Conservation (phyloP, 2,888 invertebrate genomes). For the Sicus ferrugineus region DNA sequence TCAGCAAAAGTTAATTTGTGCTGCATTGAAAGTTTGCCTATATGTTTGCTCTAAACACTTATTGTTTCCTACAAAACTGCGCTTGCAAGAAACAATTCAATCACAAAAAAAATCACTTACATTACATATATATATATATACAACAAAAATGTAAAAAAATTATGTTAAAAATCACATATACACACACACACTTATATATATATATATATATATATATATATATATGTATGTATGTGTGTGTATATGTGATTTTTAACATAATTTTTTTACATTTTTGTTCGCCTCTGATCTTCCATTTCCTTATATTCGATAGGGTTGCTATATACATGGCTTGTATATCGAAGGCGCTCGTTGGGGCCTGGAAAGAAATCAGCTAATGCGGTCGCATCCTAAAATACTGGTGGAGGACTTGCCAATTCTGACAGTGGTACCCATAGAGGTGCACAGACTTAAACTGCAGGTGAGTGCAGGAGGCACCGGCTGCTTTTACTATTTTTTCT, state of each 20-base stretch:
- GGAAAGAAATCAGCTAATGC: constrained; percentile 73
- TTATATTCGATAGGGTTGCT: constrained; percentile 72
- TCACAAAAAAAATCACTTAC: too few species aligned
- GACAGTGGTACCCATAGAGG: constrained; percentile 84
- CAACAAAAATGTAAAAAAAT: background rate
- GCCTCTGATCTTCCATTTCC: background rate
- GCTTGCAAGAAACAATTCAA: too few species aligned
- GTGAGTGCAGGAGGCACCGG: constrained; percentile 65
- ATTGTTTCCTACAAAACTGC: too few species aligned
- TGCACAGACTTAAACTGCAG: constrained; percentile 82
- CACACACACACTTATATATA: too few species aligned
- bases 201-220: too few species aligned
- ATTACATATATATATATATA: too few species aligned
- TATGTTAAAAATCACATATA: background rate
- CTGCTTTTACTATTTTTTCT: too few species aligned
- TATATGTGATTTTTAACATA: background rate
- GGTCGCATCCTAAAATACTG: constrained; percentile 83
- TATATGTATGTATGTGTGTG: too few species aligned
- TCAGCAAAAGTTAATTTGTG: too few species aligned
- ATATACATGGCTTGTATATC: constrained; percentile 80
- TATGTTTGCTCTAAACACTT: too few species aligned
- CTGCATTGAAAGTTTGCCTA: too few species aligned
- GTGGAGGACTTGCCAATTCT: constrained; percentile 87
- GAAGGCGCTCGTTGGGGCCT: constrained; percentile 90
- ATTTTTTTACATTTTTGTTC: background rate